Conservation (phyloP, 2,113 vertebrate species). For the Protomyctophum bolini region DNA sequence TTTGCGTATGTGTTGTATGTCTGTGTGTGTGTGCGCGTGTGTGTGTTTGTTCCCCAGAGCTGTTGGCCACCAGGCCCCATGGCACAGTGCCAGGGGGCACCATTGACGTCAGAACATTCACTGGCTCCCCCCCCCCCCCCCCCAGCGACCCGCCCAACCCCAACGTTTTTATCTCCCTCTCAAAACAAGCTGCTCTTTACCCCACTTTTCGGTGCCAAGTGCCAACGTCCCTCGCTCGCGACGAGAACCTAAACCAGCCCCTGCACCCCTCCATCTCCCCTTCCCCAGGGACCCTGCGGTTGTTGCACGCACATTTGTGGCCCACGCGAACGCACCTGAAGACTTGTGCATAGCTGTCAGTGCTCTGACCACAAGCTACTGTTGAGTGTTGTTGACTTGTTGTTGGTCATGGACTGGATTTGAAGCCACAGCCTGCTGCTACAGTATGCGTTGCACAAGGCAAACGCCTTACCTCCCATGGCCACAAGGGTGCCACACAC, state of each 20-base stretch:
- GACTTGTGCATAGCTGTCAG: no score
- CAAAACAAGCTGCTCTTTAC: conserved; percentile 34
- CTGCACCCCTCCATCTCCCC: not conserved
- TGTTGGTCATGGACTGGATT: no score
- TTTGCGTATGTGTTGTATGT: not conserved
- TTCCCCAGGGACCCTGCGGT: no score
- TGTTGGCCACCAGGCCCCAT: conserved; percentile 30
- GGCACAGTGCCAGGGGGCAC: conserved; percentile 49
- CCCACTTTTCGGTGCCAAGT: conserved; percentile 3
- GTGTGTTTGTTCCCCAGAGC: conserved; percentile 39
- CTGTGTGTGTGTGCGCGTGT: not conserved
- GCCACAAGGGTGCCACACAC: no score
- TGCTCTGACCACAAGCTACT: no score
- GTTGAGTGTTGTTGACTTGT: no score
- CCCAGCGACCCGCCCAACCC: not conserved
- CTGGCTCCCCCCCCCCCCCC: conserved; percentile 6
- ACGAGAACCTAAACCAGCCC: not conserved
- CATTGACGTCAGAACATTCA: conserved; percentile 65
- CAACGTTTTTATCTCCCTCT: conserved; percentile 35
- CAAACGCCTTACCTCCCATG: no score
- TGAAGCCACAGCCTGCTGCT: no score
- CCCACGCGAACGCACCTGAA: no score
- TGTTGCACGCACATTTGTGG: no score
- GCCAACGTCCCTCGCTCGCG: not conserved
- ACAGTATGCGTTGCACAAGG: no score